A percentile compares a stretch with the other conserved stretches of the same genome.
Conservation (phyloP, 2,113 vertebrate species). For the Ovis aries region DNA sequence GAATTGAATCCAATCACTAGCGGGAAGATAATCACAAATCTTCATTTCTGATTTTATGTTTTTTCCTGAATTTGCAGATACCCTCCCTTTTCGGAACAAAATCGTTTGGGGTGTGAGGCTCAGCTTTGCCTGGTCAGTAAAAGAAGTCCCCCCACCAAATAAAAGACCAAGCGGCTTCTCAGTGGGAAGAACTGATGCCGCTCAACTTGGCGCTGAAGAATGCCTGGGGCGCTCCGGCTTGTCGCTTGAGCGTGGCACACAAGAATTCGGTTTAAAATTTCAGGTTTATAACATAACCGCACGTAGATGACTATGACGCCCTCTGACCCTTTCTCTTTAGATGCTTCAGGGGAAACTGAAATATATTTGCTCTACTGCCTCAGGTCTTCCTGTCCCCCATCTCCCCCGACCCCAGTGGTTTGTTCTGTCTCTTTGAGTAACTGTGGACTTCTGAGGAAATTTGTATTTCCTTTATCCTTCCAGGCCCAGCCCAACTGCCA, state of each 20-base stretch:
- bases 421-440: background rate
- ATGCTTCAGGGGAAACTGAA: accelerated
- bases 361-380: accelerated
- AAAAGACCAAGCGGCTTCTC: background rate
- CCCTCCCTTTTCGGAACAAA: background rate
- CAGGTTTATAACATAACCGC: background rate
- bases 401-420: accelerated
- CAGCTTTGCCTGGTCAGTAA: background rate
- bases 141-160: background rate
- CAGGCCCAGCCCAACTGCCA: background rate
- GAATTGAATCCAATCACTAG: background rate
- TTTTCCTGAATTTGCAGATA: background rate
- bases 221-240: background rate
- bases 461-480: background rate
- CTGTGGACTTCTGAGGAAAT: background rate
- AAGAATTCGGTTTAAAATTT: background rate
- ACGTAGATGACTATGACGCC: accelerated
- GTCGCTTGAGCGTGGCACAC: background rate
- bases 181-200: accelerated
- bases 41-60: background rate
- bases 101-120: background rate
- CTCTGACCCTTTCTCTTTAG: background rate
- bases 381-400: accelerated
- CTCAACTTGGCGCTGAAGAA: background rate
- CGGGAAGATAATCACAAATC: background rate